Conservation (phyloP, 2,113 vertebrate genomes). For the Crotalus horridus region DNA sequence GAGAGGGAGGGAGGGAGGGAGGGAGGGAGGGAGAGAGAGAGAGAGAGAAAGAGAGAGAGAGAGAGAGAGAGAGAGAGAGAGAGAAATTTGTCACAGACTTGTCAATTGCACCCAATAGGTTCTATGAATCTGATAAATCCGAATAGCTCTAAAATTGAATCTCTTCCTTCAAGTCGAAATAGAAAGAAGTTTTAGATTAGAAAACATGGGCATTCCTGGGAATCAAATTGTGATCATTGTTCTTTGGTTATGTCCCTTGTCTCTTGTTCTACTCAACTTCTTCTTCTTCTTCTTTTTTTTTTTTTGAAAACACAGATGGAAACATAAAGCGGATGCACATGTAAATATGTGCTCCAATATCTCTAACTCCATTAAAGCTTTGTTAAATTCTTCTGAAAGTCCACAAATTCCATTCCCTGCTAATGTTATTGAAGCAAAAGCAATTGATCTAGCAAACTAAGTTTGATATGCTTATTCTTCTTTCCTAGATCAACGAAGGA, state of each 20-base stretch:
- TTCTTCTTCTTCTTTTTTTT: background rate
- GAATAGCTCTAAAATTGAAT: background rate
- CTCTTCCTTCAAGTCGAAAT: background rate
- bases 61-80: background rate
- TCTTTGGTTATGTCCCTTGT: background rate
- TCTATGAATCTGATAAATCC: background rate
- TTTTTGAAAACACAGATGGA: background rate
- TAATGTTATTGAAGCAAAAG: constrained; percentile 62
- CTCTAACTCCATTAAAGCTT: background rate
- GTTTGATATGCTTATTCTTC: constrained; percentile 56
- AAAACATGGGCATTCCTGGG: background rate
- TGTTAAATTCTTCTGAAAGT: background rate
- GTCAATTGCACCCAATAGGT: background rate
- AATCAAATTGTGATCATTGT: background rate
- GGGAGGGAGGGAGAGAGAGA: no score
- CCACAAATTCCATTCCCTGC: constrained; percentile 52
- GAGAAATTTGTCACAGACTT: background rate
- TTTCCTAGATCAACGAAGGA: constrained; percentile 38
- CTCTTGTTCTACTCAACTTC: background rate
- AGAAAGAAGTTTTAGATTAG: background rate
- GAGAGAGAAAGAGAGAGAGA: background rate
- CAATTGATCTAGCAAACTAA: constrained; percentile 48
- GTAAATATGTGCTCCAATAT: background rate
- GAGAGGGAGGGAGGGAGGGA: no score
- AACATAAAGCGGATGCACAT: background rate